Conservation (phyloP, 92 coral and sea anemone genomes). For the Parazoanthus swiftii region DNA sequence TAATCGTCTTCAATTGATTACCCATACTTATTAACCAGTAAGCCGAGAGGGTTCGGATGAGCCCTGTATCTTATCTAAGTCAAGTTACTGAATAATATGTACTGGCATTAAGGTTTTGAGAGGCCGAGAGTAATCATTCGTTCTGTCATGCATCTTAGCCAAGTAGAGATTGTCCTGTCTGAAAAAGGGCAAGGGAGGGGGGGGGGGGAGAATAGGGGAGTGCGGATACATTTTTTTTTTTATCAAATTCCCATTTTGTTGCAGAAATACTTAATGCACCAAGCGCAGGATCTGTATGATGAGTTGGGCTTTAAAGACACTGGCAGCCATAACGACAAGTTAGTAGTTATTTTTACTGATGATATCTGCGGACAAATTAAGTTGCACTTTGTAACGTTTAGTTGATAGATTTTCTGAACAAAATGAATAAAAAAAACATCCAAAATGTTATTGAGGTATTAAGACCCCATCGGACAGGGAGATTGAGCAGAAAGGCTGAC, state of each 20-base stretch:
- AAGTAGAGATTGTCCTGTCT: too few relatives aligned
- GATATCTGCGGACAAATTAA: not conserved
- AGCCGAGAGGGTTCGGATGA: too few relatives aligned
- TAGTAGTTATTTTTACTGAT: constrained; percentile 10
- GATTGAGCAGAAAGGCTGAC: not conserved
- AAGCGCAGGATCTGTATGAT: constrained; percentile 51
- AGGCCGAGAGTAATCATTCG: too few relatives aligned
- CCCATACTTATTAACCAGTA: too few relatives aligned
- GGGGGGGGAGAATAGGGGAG: too few relatives aligned
- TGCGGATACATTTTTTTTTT: not conserved
- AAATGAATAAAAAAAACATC: not conserved
- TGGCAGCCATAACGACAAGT: constrained; percentile 66
- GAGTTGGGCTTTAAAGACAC: constrained; percentile 62
- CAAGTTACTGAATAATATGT: too few relatives aligned
- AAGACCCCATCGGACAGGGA: not conserved
- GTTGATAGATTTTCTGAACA: not conserved
- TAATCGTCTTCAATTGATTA: too few relatives aligned
- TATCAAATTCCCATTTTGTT: not conserved
- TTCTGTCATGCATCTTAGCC: too few relatives aligned
- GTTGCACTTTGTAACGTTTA: not conserved
- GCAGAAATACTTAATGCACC: constrained; percentile 75
- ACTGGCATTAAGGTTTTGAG: too few relatives aligned
- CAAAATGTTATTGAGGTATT: not conserved
- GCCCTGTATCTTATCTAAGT: too few relatives aligned
- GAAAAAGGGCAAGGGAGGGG: too few relatives aligned